These are phyloP conservation scores for Acleris laterana DNA, from an alignment of 2,888 invertebrate species.

Conservation along the genomic window DNA sequence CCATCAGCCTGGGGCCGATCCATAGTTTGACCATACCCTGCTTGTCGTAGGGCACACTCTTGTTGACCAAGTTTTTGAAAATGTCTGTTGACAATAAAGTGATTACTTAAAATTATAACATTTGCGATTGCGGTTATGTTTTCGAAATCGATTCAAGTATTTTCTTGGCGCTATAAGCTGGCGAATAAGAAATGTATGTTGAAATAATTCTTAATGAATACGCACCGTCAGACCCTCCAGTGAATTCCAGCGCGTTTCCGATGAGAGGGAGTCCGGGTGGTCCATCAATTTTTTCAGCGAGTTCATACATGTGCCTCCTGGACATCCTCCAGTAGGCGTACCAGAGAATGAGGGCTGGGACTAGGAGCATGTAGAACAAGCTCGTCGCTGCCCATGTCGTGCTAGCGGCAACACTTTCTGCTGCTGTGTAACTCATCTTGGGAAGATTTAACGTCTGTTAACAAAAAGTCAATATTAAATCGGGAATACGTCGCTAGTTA, in stretches of 20 bases:
- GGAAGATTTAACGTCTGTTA: conserved; percentile 38
- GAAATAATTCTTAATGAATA: background rate
- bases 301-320: conserved; percentile 87
- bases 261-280: conserved; percentile 89
- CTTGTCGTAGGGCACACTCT: conserved; percentile 82
- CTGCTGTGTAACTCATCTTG: conserved; percentile 72
- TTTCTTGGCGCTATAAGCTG: too few species aligned
- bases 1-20: conserved; percentile 90
- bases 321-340: conserved; percentile 91
- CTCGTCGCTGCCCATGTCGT: conserved; percentile 86
- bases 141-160: too few species aligned
- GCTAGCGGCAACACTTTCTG: conserved; percentile 70
- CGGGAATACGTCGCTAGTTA: background rate
- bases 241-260: conserved; percentile 90
- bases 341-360: conserved; percentile 88
- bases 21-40: conserved; percentile 86
- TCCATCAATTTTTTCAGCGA: conserved; percentile 89
- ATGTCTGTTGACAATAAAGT: conserved; percentile 82
- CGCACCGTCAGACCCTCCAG: conserved; percentile 88
- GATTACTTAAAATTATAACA: background rate
- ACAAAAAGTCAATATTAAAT: conserved; percentile 18
- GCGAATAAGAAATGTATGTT: too few species aligned
- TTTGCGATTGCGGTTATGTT: too few species aligned
- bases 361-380: conserved; percentile 89
- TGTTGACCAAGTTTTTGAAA: conserved; percentile 85